phyloP scores from a whole-genome alignment of 2,113 vertebrate genomes.

The Rhizomys pruinosus region DNA sequence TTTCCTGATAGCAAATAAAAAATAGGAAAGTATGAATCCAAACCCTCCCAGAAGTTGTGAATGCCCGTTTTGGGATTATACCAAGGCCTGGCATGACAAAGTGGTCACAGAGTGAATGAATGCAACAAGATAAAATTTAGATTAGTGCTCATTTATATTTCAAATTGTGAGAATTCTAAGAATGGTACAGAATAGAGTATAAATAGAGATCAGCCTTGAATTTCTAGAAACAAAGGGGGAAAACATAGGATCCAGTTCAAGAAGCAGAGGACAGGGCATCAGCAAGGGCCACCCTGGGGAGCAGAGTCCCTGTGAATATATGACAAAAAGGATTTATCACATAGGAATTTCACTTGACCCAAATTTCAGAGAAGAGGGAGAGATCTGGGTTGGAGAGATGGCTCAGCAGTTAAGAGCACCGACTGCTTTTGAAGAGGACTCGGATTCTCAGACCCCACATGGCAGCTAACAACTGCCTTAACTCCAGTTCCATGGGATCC shows the following conservation, averaged over 20 bases:
- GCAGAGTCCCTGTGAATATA: no score
- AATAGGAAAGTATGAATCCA: neutral
- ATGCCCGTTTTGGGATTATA: neutral
- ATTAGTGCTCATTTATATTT: neutral
- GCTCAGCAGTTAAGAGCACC: no score
- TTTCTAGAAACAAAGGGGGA: neutral
- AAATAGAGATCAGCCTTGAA: neutral
- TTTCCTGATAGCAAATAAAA: neutral
- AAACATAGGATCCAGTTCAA: neutral
- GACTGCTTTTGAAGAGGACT: no score
- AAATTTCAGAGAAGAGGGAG: neutral
- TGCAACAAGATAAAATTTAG: neutral
- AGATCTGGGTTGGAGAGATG: neutral
- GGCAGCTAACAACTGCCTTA: no score
- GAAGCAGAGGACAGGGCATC: neutral
- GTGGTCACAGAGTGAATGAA: neutral
- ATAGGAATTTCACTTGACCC: neutral
- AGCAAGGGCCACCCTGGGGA: neutral
- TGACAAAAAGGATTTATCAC: neutral
- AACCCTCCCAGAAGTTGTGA: neutral
- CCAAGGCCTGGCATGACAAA: neutral
- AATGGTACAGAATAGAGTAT: neutral
- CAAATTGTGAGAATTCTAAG: neutral
- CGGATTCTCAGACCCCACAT: no score
- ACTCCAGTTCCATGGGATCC: no score